phyloP scores from a whole-genome alignment of 2,797 vertebrate genomes.

The Melanotaenia maccullochi region DNA sequence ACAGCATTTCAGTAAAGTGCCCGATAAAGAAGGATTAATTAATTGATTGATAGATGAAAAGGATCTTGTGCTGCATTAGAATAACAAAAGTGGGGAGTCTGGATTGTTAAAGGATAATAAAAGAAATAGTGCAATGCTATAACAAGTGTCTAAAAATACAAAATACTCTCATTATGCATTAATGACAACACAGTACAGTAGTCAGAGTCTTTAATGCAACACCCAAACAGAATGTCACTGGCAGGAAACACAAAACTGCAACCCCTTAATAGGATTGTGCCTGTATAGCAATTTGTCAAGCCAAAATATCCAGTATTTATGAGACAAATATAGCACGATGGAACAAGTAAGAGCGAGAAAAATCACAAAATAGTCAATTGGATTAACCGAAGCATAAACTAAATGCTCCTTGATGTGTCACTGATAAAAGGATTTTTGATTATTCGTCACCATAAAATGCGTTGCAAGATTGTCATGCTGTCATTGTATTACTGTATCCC shows the following conservation, averaged over 20 bases:
- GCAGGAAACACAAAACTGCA: slow-evolving; percentile 69
- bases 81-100: slow-evolving; percentile 57
- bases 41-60: slow-evolving; percentile 76
- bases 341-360: slow-evolving; percentile 73
- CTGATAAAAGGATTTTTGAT: slow-evolving; percentile 86
- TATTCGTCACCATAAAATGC: slow-evolving; percentile 82
- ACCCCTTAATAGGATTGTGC: slow-evolving; percentile 79
- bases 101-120: slow-evolving; percentile 62
- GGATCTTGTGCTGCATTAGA: slow-evolving; percentile 62
- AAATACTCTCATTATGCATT: slow-evolving; percentile 71
- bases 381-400: slow-evolving; percentile 82
- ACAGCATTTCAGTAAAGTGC: slow-evolving; percentile 31
- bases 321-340: slow-evolving; percentile 79
- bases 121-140: slow-evolving; percentile 52
- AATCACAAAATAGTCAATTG: slow-evolving; percentile 81
- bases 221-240: slow-evolving; percentile 75
- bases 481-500: slow-evolving; percentile 77
- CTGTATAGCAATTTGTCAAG: slow-evolving; percentile 81
- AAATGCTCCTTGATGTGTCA: slow-evolving; percentile 84
- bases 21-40: slow-evolving; percentile 68
- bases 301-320: slow-evolving; percentile 80
- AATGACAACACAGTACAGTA: slow-evolving; percentile 73
- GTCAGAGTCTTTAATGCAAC: slow-evolving; percentile 68
- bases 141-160: slow-evolving; percentile 71
- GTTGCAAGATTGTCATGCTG: slow-evolving; percentile 79